Evolutionary conservation across 1,140 invertebrate genomes (phyloP).

Genomic region (Pomacea maculata): DNA sequence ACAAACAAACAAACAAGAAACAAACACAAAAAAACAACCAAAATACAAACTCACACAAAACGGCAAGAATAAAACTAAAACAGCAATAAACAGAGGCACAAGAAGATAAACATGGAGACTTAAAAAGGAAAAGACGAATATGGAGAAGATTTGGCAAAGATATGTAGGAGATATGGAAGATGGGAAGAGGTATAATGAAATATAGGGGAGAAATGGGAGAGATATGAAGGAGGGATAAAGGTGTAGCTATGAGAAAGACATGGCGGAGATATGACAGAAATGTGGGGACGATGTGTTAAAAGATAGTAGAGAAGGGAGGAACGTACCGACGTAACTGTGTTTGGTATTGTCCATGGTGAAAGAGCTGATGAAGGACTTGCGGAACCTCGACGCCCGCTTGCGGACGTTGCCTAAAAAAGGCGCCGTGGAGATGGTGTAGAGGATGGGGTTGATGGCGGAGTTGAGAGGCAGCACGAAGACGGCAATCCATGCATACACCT

Average conservation of each 20-base stretch:
- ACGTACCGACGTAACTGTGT: conserved; percentile 34
- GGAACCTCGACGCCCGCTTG: conserved; percentile 47
- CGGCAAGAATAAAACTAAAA: no score
- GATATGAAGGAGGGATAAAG: neutral
- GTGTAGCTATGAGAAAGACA: neutral
- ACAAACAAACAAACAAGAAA: neutral
- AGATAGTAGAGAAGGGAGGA: neutral
- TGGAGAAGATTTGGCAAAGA: neutral
- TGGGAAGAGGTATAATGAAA: neutral
- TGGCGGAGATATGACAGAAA: neutral
- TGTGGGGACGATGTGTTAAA: neutral
- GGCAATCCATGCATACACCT: conserved; percentile 74
- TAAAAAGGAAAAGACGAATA: neutral
- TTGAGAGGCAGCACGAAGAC: conserved; percentile 83
- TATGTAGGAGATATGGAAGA: neutral
- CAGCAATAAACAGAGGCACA: no score
- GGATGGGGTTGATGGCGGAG: conserved; percentile 79
- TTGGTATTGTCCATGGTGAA: conserved; percentile 34
- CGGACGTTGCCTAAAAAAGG: conserved; percentile 54
- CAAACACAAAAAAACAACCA: neutral
- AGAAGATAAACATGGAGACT: neutral
- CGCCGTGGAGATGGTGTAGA: conserved; percentile 78
- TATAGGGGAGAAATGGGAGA: neutral
- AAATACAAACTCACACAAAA: neutral
- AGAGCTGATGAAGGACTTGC: conserved; percentile 54